Base-by-base conservation (phyloP, 2,888 invertebrate genomes). In the Electrophaes corylata region DNA sequence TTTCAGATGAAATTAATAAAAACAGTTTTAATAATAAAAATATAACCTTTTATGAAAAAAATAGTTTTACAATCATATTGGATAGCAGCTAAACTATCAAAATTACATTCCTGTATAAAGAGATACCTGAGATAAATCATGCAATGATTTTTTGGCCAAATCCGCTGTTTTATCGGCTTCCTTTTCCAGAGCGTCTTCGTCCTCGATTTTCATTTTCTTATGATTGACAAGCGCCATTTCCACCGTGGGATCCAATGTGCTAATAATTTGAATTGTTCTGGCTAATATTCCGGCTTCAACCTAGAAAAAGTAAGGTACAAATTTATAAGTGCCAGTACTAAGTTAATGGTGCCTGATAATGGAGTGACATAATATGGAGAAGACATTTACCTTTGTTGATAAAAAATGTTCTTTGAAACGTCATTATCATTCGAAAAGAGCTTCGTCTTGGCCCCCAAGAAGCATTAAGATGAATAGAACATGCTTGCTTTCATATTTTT, bases 251-350 rank as follows among this genome's bases (percentile, higher is more conserved):
- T 93, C 93, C 44, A 86, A 91, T 44, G 93, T 91, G 62, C 93
- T 93, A 40, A 98, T 90, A 48, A 97, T 94, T 73, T 96, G 95
- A 54, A 95, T 86, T 0, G 97, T 96, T 58, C 97, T 92, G 11
- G 94, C 92, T 39, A 97, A 86, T 39, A 97, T 94, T 8, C 96
- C 96, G 29, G 93, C 93, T 84, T 98, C 97, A 0, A 96, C 95
- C 86, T 93, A n/a, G 23, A 65, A 37, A 46, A 65, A 37, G 41
- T 0, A 19, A 43, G 10, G 26, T 6, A 10, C 2, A 16, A 23
- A 29, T 18, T 8, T 31, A 14, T 10, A 18, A 51, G 31, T 39
- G 39, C 39, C 18, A 16, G 10, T 8, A 29, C 26, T 3, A 29
- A 10, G 1, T 29, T 29, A 5, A 23, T 23, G 8, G 26, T 29